These are phyloP conservation scores for Regulus satrapa DNA, from an alignment of 2,113 vertebrate genomes.

Conservation along the genomic window DNA sequence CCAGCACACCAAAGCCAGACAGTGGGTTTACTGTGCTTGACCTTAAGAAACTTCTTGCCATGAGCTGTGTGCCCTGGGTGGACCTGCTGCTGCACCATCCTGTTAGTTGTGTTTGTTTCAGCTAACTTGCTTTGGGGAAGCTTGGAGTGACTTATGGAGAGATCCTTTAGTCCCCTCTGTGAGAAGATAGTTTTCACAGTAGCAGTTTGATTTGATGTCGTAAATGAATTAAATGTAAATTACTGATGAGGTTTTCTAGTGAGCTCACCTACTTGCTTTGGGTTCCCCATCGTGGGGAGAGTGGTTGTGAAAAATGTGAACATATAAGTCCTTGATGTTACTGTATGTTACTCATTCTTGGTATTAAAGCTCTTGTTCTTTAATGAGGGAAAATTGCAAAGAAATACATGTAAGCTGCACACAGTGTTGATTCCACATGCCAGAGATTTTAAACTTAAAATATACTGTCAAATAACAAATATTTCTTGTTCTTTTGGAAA, in stretches of 20 bases:
- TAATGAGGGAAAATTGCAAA: neutral
- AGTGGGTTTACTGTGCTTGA: constrained; percentile 29
- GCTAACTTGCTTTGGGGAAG: neutral
- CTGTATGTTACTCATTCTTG: neutral
- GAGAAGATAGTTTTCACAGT: neutral
- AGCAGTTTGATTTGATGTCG: constrained; percentile 27
- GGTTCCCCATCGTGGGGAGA: neutral
- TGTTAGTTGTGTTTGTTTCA: neutral
- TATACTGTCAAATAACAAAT: neutral
- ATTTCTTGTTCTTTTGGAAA: neutral
- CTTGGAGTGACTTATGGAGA: neutral
- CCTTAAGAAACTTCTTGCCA: constrained; percentile 45
- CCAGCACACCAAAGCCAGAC: constrained; percentile 15
- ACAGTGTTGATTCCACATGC: neutral
- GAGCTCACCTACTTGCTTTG: neutral
- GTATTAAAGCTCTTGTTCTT: neutral
- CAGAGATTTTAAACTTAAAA: neutral
- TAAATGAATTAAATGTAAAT: constrained; percentile 9
- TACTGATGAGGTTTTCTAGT: neutral
- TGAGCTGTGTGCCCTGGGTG: neutral
- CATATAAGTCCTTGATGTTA: neutral
- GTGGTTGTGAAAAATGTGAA: neutral
- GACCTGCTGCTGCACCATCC: neutral
- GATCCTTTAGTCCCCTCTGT: neutral
- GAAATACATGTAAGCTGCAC: neutral